These are phyloP conservation scores for Ciona savignyi DNA, from an alignment of 23 tunicate genomes.

Conservation along the genomic window DNA sequence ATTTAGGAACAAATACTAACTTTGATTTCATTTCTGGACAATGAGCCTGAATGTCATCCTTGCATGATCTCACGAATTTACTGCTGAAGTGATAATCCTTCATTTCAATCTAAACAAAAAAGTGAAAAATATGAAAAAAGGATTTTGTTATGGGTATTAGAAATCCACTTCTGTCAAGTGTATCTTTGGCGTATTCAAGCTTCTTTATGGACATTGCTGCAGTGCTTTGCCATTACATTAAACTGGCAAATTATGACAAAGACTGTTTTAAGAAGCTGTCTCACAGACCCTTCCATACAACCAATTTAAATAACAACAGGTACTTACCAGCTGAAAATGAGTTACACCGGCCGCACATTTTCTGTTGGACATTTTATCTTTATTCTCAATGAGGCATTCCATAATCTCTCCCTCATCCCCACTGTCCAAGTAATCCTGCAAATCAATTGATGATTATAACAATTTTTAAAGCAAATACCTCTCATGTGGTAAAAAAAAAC, in stretches of 20 bases:
- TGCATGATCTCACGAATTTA: conserved; percentile 64
- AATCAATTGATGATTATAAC: neutral
- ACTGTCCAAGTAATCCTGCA: conserved; percentile 28
- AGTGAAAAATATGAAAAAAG: neutral
- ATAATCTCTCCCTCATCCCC: conserved; percentile 74
- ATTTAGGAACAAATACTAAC: too few relatives aligned
- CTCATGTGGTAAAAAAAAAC: too few relatives aligned
- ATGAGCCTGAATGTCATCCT: conserved; percentile 22
- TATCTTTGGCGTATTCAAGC: too few relatives aligned
- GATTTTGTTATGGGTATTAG: too few relatives aligned
- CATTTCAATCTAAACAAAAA: conserved; percentile 58
- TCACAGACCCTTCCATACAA: too few relatives aligned
- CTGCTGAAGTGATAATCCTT: conserved; percentile 64
- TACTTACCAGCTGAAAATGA: conserved; percentile 74
- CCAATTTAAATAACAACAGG: too few relatives aligned
- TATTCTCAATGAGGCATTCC: conserved; percentile 72
- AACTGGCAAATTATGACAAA: conserved; percentile 24
- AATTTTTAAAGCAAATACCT: too few relatives aligned
- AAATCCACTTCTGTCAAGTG: too few relatives aligned
- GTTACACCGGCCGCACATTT: conserved; percentile 73
- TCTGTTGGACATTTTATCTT: conserved; percentile 34
- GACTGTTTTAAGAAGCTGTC: too few relatives aligned
- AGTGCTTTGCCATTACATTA: conserved; percentile 57
- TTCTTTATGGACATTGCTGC: conserved; percentile 53
- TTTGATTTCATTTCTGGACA: conserved; percentile 21